Base-by-base conservation (phyloP, 37 sponge, comb jelly and placozoan species). In the Diacarnus erythraeanus region DNA sequence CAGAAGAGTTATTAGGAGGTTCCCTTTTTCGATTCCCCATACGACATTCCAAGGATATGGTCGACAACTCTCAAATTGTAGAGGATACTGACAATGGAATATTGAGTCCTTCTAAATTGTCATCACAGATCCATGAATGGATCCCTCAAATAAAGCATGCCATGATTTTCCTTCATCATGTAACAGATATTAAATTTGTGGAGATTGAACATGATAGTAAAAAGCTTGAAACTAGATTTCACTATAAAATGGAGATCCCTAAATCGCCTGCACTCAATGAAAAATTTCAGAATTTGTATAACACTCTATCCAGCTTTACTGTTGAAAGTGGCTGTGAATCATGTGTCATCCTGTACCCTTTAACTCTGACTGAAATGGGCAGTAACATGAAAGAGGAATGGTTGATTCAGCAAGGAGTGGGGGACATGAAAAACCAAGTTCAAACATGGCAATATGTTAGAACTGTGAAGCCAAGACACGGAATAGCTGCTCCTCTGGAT, bases 371-470 rank as follows among this genome's bases (percentile, higher is more conserved):
- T 21, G 69, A 66, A 27, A 21, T 75, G 36, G 38, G 44, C 9
- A 4, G 26, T 40, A 35, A 33, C 35, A 6, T 33, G 26, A 56
- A 57, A 40, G 81, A 81, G 39, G 68, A 81, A 22, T 87, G 88
- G 88, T 64, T 87, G 20, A 71, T 87, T 37, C 88, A 87, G 56
- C 83, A 87, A 61, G 88, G 88, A 18, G 35, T 87, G 59, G 88
- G 88, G 33, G 88, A 87, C 43, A 59, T 87, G 0, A 12, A 72
- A 23, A 59, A 77, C 20, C 8, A 41, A 3, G 27, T 39, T 26
- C 72, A 77, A 42, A 56, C 33, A 2, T 87, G 88, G 88, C 21
- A 35, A 36, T 78, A 72, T 47, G 43, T 85, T 27, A 31, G 44
- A 1, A 63, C 77, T 9, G 42, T 85, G 8, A 85, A 78, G 42